These are phyloP conservation scores for Lasioglossum zephyrum DNA, from an alignment of 2,888 invertebrate genomes.

Conservation along the genomic window DNA sequence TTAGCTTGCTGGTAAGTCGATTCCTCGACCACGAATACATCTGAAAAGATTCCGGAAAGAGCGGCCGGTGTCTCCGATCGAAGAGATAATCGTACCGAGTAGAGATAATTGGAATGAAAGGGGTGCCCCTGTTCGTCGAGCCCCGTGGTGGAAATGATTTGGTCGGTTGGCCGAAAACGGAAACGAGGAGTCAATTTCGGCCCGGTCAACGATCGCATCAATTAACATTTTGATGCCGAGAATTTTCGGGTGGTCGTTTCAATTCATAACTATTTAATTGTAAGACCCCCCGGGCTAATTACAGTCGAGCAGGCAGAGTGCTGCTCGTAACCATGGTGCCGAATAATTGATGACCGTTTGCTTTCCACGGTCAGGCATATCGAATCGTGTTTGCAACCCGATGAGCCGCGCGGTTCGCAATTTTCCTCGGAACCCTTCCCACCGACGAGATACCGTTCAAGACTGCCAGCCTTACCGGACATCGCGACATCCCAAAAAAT, in stretches of 20 bases:
- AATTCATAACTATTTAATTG: conserved; percentile 45
- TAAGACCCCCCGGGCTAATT: conserved; percentile 35
- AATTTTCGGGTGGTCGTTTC: conserved; percentile 25
- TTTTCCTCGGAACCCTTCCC: not conserved
- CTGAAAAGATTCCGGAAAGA: not conserved
- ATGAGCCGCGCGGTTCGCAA: not conserved
- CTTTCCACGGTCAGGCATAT: conserved; percentile 2
- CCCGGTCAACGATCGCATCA: conserved; percentile 27
- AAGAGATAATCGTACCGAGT: not conserved
- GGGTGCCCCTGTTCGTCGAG: not conserved
- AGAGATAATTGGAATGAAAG: not conserved
- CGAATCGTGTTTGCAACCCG: conserved; percentile 15
- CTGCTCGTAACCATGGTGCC: conserved; percentile 16
- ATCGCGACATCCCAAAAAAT: too few species aligned
- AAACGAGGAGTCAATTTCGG: conserved; percentile 17
- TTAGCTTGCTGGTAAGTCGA: not conserved
- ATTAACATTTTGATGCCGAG: conserved; percentile 47
- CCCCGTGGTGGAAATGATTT: not conserved
- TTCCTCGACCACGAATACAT: not conserved
- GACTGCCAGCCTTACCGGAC: too few species aligned
- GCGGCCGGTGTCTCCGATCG: not conserved
- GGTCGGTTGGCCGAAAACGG: conserved; percentile 6
- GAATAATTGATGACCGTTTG: conserved; percentile 44
- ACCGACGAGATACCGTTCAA: not conserved
- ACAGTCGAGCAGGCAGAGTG: conserved; percentile 16